Base-by-base conservation (phyloP, 2,888 invertebrate species). In the Capitulum mitella region DNA sequence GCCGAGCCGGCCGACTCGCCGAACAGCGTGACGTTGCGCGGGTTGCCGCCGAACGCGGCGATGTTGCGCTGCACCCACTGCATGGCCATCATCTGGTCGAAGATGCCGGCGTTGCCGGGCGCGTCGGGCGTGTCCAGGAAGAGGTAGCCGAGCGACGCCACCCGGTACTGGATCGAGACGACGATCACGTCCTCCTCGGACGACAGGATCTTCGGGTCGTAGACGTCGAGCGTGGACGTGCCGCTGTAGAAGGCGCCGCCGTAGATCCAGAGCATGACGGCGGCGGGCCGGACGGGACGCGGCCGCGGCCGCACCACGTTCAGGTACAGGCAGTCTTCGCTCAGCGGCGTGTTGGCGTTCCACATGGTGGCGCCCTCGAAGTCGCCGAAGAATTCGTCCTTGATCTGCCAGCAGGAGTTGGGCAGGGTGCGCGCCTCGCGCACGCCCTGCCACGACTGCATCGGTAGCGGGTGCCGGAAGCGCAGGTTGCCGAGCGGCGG, bases 1-100 rank as follows among this genome's bases (percentile, higher is more conserved):
- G 94, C 95, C 1, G 96, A 96, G 8, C 98, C 97, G 40, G 97
- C 97, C 80, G 95, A 95, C 86, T 97, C 97, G 26, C 97, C 97
- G 85, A 97, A 97, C 77, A 98, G 87, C 14, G 94, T 92, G 78
- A 97, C 91, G 84, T 94, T 95, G 83, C 93, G 90, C 29, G 94
- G 93, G 86, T 95, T 94, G 3, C 96, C 96, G 40, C 95, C 95
- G 85, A 95, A 95, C 43, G 90, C 89, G 80, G 89, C 92, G 83
- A 95, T 94, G 86, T 96, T 95, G 85, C 94, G 93, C 84, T 90
- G 91, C 32, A 94, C 91, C 93, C 94, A 94, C 84, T 93, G 92
- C 80, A 91, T 89, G 29, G 95, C 97, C 92, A 96, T 92, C 84
- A 94, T 88, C 86, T 98, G 97, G 86, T 98, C 97, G 87, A 94